Conservation (phyloP, 2,888 invertebrate species). For the Nemapogon koenigi region DNA sequence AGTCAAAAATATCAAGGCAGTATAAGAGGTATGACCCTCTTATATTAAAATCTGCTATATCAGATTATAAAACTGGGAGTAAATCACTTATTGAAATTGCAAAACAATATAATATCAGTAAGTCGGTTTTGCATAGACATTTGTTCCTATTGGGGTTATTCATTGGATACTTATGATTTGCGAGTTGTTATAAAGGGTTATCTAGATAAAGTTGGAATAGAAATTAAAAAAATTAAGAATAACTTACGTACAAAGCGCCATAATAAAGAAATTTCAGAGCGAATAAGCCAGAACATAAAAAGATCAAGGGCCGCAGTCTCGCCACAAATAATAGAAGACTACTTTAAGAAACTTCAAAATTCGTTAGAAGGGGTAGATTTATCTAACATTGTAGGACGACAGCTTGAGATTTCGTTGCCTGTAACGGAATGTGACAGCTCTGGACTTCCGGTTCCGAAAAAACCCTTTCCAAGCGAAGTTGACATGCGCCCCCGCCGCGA, state of each 20-base stretch:
- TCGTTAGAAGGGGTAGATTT: not conserved
- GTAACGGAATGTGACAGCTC: too few species aligned
- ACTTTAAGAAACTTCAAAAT: not conserved
- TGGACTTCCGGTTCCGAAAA: too few species aligned
- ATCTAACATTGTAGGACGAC: too few species aligned
- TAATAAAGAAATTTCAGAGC: not conserved
- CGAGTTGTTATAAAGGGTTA: not conserved
- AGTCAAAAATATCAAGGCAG: not conserved
- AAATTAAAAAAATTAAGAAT: too few species aligned
- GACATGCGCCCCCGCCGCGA: too few species aligned
- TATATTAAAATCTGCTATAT: not conserved
- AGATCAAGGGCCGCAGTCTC: not conserved
- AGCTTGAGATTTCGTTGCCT: too few species aligned
- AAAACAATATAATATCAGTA: too few species aligned
- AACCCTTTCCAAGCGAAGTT: too few species aligned
- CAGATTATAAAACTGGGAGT: too few species aligned
- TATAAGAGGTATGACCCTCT: not conserved
- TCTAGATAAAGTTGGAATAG: not conserved
- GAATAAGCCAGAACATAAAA: not conserved
- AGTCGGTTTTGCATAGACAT: too few species aligned
- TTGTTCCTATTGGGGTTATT: not conserved
- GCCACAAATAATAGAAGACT: not conserved
- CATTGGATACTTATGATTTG: not conserved
- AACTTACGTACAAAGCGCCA: too few species aligned
- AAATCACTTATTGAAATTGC: too few species aligned